Conservation (phyloP, 2,888 invertebrate species). For the Embidobia sp. region DNA sequence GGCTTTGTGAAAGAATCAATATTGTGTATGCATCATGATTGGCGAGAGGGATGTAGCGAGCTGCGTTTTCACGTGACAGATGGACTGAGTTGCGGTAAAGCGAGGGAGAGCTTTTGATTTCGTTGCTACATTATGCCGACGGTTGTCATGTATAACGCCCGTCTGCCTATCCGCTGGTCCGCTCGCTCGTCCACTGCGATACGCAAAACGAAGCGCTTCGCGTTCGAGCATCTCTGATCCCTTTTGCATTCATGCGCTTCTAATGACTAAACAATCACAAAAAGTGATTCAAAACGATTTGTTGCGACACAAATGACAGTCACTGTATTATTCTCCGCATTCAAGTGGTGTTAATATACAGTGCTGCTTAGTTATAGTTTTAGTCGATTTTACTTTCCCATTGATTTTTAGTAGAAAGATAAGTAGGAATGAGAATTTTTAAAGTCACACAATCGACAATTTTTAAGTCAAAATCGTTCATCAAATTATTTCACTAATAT, state of each 20-base stretch:
- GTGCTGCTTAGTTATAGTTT: slow-evolving; percentile 10
- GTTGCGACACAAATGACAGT: slow-evolving; percentile 36
- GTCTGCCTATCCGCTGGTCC: slow-evolving; percentile 56
- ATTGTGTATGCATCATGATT: slow-evolving; percentile 56
- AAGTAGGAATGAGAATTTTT: too few species aligned
- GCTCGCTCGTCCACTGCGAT: slow-evolving; percentile 26
- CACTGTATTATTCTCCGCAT: slow-evolving; percentile 22
- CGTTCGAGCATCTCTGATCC: slow-evolving; percentile 35
- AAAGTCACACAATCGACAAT: too few species aligned
- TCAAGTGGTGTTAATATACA: slow-evolving; percentile 4
- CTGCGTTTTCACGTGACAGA: slow-evolving; percentile 71
- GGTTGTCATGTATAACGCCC: slow-evolving; percentile 69
- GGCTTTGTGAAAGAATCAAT: slow-evolving; percentile 55
- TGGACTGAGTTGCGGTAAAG: slow-evolving; percentile 72
- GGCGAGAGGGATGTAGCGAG: slow-evolving; percentile 57
- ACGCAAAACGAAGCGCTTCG: slow-evolving; percentile 14
- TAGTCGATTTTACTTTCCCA: too few species aligned
- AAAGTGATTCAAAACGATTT: slow-evolving; percentile 45
- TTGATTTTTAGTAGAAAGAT: too few species aligned
- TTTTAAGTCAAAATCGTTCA: too few species aligned
- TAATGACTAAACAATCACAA: slow-evolving; percentile 52
- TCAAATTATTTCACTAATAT: too few species aligned
- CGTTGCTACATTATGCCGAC: slow-evolving; percentile 70
- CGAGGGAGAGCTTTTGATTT: slow-evolving; percentile 71
- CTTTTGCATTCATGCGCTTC: slow-evolving; percentile 44